Base-by-base conservation (phyloP, 2,113 vertebrate genomes). In the Accipiter virgatus region DNA sequence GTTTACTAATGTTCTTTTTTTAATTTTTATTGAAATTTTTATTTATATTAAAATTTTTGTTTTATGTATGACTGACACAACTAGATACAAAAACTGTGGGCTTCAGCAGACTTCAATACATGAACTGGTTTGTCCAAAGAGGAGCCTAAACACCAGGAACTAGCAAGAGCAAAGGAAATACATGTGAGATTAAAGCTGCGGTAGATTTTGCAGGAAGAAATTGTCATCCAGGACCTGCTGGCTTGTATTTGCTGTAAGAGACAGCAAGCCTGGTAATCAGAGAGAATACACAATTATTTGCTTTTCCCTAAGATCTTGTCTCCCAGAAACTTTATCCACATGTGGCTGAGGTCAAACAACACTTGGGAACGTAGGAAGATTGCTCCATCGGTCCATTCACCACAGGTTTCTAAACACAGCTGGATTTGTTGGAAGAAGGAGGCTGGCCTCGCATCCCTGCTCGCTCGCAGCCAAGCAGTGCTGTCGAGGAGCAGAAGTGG, bases 341-440 rank as follows among this genome's bases (percentile, higher is more conserved):
- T 8, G 25, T 42, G 10, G 0, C 1, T 71, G 36, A 50, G 8
- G 11, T 75, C 42, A 85, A 66, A 84, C n/a, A 75, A 31, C 32
- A 27, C 27, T 74, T 43, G 34, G 26, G 16, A 83, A n/a, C 1
- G 1, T 13, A 55, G n/a, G 50, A 66, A 84, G 36, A 58, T 43
- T 36, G 10, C 5, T 83, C 0, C 0, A 27, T 36, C 0, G 0
- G 3, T 50, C 19, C 7, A 16, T 52, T 85, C 29, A 81, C 6
- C 4, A 18, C 31, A 42, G 14, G 22, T 53, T 66, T 74, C 43
- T 45, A 61, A 42, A 26, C 26, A 16, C 11, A 67, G 32, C 22
- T n/a, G 6, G 13, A 25, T 73, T 61, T 78, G 25, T 18, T 84
- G 61, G 38, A 59, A 50, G 63, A 63, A 26, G 17, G 25, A 63